Base-by-base conservation (phyloP, 2,888 invertebrate species). In the Hydroisotoma schaefferi region DNA sequence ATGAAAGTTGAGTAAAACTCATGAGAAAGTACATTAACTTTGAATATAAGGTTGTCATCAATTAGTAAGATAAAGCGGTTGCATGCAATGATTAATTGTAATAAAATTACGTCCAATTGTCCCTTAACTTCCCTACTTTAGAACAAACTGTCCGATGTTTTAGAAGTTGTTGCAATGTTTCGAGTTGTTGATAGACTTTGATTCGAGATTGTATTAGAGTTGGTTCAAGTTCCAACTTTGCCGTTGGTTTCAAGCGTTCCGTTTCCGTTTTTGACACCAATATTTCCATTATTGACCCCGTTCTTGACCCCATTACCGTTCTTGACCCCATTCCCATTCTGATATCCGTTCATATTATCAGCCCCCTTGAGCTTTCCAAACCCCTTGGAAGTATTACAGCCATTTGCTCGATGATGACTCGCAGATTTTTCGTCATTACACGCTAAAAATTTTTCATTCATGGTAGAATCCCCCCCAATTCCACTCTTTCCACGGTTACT, bases 381-480 rank as follows among this genome's bases (percentile, higher is more conserved):
- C 28, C 63, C 63, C 15, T 28, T 22, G 10, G 18, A 27, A n/a
- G n/a, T n/a, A 25, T 8, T 43, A 47, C 40, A 33, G 1, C 63
- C 63, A 37, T 55, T 60, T 2, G 29, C 56, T 37, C 52, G 53
- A 26, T 59, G 59, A 49, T 63, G 63, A 18, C 54, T 47, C 22
- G 48, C 28, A 0, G 57, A 54, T 37, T 57, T 57, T 8, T 59
- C 59, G 20, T 63, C 59, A 28, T 47, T 52, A 18, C 63, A 63
- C 27, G 63, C 63, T 15, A 63, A 27, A 53, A 60, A 63, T 22
- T 28, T 57, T 29, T 63, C 63, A 20, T 54, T 63, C 2, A 59
- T 29, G 15, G 54, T 54, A 26, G 40, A 46, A n/a, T 44, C 47
- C 18, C n/a, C 27, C 18, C 33, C 52, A 52, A 3, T 33, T 25